Conservation (phyloP, 2,113 vertebrate species). For the Rhineura floridana region DNA sequence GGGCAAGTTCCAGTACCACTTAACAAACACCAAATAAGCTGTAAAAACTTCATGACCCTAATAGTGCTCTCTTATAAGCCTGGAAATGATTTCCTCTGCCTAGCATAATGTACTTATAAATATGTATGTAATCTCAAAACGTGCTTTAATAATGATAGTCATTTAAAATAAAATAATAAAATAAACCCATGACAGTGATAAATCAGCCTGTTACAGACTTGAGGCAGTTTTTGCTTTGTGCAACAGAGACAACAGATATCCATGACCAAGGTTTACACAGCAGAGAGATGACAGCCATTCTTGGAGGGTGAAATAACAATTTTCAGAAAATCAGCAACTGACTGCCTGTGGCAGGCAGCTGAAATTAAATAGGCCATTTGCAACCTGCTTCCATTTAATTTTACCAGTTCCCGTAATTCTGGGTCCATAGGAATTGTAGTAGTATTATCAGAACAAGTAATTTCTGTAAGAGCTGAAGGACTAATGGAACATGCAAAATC, state of each 20-base stretch:
- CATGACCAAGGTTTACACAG: neutral
- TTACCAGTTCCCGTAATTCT: slow-evolving; percentile 1
- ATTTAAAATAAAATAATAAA: slow-evolving; percentile 42
- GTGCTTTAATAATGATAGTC: slow-evolving; percentile 31
- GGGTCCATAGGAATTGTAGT: neutral
- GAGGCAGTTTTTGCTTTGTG: slow-evolving; percentile 6
- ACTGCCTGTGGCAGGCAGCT: neutral
- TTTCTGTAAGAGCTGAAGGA: neutral
- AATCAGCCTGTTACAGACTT: slow-evolving; percentile 34
- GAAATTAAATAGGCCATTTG: slow-evolving; percentile 26
- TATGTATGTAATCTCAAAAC: slow-evolving; percentile 32
- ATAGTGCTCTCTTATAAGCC: slow-evolving; percentile 40
- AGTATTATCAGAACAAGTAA: neutral
- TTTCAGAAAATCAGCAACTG: neutral
- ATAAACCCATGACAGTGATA: slow-evolving; percentile 26
- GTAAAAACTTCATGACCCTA: slow-evolving; percentile 26
- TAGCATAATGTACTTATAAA: slow-evolving; percentile 41
- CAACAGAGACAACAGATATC: slow-evolving; percentile 12
- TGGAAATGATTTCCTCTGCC: slow-evolving; percentile 18
- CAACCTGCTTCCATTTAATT: neutral
- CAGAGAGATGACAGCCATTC: neutral
- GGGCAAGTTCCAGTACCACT: slow-evolving; percentile 1
- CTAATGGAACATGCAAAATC: neutral
- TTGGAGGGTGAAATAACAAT: neutral
- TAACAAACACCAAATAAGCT: slow-evolving; percentile 40